A percentile compares a stretch with the other conserved stretches of the same genome.
phyloP scores from a whole-genome alignment of 2,888 invertebrate species.

The Odontocolon sp. region DNA sequence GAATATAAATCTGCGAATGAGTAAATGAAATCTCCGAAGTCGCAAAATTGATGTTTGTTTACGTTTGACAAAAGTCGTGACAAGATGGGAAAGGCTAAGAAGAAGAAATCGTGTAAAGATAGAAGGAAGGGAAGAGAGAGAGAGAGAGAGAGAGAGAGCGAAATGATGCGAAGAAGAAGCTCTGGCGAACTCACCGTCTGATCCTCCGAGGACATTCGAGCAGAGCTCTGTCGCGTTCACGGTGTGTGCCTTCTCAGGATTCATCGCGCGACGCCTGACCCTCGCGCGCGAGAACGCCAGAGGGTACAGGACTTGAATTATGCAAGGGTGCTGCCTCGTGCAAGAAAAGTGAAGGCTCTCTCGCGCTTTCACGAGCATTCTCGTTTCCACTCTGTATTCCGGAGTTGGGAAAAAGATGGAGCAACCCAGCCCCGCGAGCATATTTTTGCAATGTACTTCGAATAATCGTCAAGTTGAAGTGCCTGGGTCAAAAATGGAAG shows the following conservation, averaged over 20 bases:
- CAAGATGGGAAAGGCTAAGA: constrained; percentile 11
- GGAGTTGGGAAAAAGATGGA: constrained; percentile 27
- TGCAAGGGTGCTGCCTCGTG: constrained; percentile 61
- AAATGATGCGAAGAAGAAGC: constrained; percentile 47
- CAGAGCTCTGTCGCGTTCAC: constrained; percentile 25
- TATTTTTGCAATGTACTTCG: constrained; percentile 51
- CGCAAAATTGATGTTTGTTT: constrained; percentile 37
- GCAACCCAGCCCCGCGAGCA: constrained; percentile 26
- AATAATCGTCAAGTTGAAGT: constrained; percentile 38
- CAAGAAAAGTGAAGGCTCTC: constrained; percentile 59
- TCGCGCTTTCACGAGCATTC: constrained; percentile 26
- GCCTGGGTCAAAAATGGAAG: constrained; percentile 9
- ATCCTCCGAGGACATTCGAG: constrained; percentile 40
- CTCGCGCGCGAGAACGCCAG: constrained; percentile 48
- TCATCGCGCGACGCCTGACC: constrained; percentile 58
- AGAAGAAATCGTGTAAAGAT: neutral
- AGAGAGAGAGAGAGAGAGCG: constrained; percentile 5
- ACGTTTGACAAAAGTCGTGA: constrained; percentile 20
- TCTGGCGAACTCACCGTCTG: constrained; percentile 20
- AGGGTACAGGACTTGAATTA: constrained; percentile 60
- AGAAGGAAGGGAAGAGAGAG: constrained; percentile 18
- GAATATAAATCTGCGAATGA: too few relatives aligned
- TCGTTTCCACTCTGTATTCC: neutral
- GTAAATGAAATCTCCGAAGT: constrained; percentile 4
- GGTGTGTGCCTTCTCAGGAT: constrained; percentile 56